These are phyloP conservation scores for Eumeta japonica DNA, from an alignment of 1,140 invertebrate genomes.

Conservation along the genomic window DNA sequence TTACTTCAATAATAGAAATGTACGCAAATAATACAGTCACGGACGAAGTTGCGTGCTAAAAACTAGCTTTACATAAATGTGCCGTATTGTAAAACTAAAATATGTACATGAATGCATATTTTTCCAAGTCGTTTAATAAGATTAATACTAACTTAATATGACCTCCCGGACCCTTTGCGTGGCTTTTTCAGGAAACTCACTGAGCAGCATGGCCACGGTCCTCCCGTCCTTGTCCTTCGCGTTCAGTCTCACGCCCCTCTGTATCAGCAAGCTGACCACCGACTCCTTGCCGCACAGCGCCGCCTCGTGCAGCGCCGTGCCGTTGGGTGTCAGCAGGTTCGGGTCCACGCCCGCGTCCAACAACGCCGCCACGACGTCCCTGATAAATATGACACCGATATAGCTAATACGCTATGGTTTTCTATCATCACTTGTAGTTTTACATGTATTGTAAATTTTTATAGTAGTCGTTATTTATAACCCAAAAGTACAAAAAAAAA, in stretches of 20 bases:
- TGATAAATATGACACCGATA: too few species aligned
- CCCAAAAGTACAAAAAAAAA: too few species aligned
- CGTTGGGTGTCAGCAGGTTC: slow-evolving; percentile 82
- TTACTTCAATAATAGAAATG: too few species aligned
- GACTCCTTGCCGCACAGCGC: slow-evolving; percentile 91
- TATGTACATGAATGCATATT: too few species aligned
- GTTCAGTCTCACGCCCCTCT: slow-evolving; percentile 78
- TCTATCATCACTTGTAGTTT: too few species aligned
- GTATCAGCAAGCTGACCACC: slow-evolving; percentile 80
- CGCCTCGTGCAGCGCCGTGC: slow-evolving; percentile 93
- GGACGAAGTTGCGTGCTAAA: neutral
- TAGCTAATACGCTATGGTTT: too few species aligned
- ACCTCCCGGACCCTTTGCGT: slow-evolving; percentile 80
- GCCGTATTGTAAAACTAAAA: too few species aligned
- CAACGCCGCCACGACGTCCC: slow-evolving; percentile 80
- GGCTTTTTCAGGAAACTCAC: slow-evolving; percentile 85
- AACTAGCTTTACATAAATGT: too few species aligned
- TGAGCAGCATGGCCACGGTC: slow-evolving; percentile 85
- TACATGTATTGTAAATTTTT: too few species aligned
- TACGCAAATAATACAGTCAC: neutral
- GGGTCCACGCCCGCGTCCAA: slow-evolving; percentile 85
- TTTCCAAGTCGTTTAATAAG: too few species aligned
- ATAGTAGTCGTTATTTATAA: too few species aligned
- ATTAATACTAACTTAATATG: slow-evolving; percentile 78
- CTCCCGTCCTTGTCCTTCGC: slow-evolving; percentile 75